Conservation (phyloP, 2,113 vertebrate genomes). For the Bufo bufo region DNA sequence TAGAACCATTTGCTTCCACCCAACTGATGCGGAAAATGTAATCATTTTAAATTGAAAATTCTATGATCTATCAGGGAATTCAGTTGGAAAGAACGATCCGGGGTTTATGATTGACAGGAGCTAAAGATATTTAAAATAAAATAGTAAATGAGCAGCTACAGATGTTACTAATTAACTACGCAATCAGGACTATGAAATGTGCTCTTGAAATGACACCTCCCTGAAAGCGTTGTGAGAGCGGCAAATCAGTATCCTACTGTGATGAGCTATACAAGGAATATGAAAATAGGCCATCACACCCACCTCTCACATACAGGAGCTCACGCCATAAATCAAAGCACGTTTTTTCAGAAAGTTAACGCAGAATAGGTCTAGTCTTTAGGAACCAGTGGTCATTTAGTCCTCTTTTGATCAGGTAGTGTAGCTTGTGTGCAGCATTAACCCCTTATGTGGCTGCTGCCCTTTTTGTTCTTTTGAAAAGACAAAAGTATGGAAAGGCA, state of each 20-base stretch:
- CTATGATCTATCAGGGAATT: neutral
- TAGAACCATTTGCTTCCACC: neutral
- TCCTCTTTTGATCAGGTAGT: neutral
- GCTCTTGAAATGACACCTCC: constrained; percentile 34
- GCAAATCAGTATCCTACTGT: constrained; percentile 45
- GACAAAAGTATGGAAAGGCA: neutral
- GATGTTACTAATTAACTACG: constrained; percentile 51
- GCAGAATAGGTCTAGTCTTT: neutral
- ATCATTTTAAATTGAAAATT: neutral
- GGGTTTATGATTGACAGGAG: constrained; percentile 39
- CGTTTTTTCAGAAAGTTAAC: neutral
- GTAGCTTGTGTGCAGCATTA: neutral
- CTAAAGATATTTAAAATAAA: constrained; percentile 56
- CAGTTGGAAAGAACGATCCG: neutral
- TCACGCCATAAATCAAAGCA: constrained; percentile 11
- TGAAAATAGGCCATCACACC: constrained; percentile 48
- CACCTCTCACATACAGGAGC: constrained; percentile 25
- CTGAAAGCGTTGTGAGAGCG: constrained; percentile 3
- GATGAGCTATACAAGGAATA: constrained; percentile 48
- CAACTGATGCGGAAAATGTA: neutral
- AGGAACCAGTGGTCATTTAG: neutral
- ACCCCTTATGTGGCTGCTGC: neutral
- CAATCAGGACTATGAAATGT: constrained; percentile 47
- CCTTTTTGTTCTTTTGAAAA: neutral
- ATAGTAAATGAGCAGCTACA: constrained; percentile 52